Evolutionary conservation across 2,888 invertebrate species (phyloP), one percentile per base, ranked within the genome.

Genomic region (Steromphala cineraria): DNA sequence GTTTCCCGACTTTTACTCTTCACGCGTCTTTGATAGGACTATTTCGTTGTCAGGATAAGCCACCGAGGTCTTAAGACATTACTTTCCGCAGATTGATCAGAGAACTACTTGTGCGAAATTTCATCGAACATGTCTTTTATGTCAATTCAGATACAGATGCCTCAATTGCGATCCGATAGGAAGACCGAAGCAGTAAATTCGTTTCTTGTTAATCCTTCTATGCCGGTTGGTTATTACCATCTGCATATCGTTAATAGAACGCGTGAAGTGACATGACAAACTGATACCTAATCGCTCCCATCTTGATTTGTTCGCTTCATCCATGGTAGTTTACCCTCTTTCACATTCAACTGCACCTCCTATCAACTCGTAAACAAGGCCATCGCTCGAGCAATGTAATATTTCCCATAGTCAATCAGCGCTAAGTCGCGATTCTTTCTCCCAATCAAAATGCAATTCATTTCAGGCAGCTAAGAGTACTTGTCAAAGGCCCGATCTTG

Each of bases 371-470:
- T 71, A 71, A 71, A 71, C n/a, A 36, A 28, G 40, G 17, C 71
- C 40, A 28, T 40, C 28, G 36, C 15, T 17, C 19, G 24, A 36
- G 36, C 71, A 71, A 31, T 40, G 71, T 17, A 71, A 71, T 40
- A 71, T 71, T 36, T 71, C 40, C 24, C 71, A 71, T 71, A 40
- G 71, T 71, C 71, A 71, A 71, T 71, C 71, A 40, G 36, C 19
- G n/a, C 40, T 19, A 31, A 71, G 31, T 19, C 40, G 31, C 19
- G 36, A 71, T 71, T 71, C 40, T 71, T 36, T 46, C 19, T 17
- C n/a, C 36, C 71, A 71, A 71, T 71, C 71, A 71, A 71, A 71
- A 4, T 71, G 71, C 71, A 71, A 71, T 71, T 71, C 71, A 71
- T 71, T 71, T 56, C 71, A 31, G 71, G n/a, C 17, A 36, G 28